Conservation (phyloP, 2,113 vertebrate genomes). For the Erpornis zantholeuca region DNA sequence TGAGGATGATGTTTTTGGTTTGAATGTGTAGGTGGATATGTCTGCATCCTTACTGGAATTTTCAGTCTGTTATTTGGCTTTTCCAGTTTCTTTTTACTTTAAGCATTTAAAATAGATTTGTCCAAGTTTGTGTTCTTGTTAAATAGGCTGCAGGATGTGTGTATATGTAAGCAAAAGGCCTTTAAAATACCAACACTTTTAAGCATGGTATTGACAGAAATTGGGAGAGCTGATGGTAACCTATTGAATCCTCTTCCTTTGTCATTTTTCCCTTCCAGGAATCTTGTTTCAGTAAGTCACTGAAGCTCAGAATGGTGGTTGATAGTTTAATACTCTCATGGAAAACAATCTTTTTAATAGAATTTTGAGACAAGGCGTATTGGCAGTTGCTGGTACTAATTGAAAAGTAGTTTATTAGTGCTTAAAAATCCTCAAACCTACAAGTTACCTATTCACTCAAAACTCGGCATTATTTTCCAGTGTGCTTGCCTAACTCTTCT, state of each 20-base stretch:
- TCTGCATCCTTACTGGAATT: background rate
- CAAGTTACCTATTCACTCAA: background rate
- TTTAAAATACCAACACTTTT: background rate
- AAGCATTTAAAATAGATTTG: background rate
- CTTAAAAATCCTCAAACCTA: background rate
- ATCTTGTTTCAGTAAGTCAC: background rate
- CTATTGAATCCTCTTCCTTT: background rate
- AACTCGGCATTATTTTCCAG: background rate
- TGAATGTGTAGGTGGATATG: background rate
- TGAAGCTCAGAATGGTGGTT: background rate
- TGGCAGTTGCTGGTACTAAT: background rate
- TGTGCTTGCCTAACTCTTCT: background rate
- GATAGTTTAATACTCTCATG: background rate
- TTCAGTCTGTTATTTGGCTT: background rate
- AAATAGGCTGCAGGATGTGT: background rate
- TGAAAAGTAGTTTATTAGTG: background rate
- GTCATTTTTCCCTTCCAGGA: background rate
- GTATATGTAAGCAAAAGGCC: rapidly evolving
- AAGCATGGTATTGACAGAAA: background rate
- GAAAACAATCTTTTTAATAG: background rate
- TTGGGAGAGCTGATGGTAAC: background rate
- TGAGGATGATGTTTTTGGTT: background rate
- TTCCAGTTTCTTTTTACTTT: background rate
- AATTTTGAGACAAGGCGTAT: background rate
- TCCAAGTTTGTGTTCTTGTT: background rate